These are phyloP conservation scores for Mayetiola destructor DNA, from an alignment of 2,888 invertebrate genomes.

Conservation along the genomic window DNA sequence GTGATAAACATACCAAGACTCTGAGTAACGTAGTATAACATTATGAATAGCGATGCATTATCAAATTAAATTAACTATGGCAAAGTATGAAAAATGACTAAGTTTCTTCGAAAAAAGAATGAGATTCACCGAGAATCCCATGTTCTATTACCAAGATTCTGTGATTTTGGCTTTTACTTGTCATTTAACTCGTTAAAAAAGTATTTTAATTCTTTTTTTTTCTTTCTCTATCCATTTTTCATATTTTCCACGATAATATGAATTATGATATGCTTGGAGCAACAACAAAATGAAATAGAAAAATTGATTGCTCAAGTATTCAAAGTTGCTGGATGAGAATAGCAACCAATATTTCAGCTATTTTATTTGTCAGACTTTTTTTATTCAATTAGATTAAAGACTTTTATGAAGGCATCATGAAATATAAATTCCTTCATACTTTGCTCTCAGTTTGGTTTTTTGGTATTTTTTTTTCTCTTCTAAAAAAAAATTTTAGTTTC, in stretches of 20 bases:
- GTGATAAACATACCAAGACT: conserved; percentile 10
- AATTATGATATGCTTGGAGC: too few relatives aligned
- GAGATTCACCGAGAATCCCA: neutral
- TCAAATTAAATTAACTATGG: conserved; percentile 11
- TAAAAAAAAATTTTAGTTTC: too few relatives aligned
- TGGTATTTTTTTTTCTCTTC: too few relatives aligned
- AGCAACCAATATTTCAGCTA: neutral
- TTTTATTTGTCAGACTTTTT: neutral
- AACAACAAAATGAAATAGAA: too few relatives aligned
- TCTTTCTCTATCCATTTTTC: too few relatives aligned
- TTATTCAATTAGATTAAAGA: neutral
- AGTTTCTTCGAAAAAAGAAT: too few relatives aligned
- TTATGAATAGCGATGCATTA: conserved; percentile 3
- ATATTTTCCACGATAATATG: too few relatives aligned
- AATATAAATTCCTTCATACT: neutral
- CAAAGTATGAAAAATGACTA: too few relatives aligned
- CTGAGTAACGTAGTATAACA: neutral
- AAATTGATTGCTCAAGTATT: too few relatives aligned
- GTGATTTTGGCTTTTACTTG: neutral
- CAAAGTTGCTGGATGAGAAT: too few relatives aligned
- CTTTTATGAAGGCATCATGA: neutral
- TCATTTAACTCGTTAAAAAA: neutral
- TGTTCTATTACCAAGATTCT: neutral
- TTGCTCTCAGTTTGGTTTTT: too few relatives aligned
- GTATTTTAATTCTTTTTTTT: neutral